Evolutionary conservation across 2,797 vertebrate species (phyloP).

Genomic region (Sarcophilus harrisii): DNA sequence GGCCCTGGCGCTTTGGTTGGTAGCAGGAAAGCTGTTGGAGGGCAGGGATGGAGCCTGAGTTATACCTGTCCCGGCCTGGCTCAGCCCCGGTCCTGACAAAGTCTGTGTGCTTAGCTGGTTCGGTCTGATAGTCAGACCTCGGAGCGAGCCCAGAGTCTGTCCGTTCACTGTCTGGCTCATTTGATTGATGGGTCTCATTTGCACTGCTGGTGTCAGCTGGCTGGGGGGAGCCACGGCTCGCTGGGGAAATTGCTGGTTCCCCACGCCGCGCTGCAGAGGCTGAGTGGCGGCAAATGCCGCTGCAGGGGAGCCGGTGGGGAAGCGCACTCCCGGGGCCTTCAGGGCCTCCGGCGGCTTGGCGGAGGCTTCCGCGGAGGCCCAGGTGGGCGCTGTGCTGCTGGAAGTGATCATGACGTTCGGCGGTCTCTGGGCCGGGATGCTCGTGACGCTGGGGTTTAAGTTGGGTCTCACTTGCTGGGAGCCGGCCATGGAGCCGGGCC

Average conservation of each 20-base stretch:
- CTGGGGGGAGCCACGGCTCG: constrained; percentile 89
- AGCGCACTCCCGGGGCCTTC: constrained; percentile 85
- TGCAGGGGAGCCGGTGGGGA: constrained; percentile 84
- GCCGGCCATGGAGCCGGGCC: constrained; percentile 84
- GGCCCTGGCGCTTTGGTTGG: constrained; percentile 85
- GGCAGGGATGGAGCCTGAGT: constrained; percentile 89
- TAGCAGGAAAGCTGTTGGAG: constrained; percentile 86
- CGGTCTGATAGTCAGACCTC: constrained; percentile 88
- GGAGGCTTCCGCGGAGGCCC: constrained; percentile 87
- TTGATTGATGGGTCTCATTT: constrained; percentile 89
- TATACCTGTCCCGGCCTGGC: constrained; percentile 85
- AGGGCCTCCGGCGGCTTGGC: constrained; percentile 87
- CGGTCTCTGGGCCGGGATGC: constrained; percentile 85
- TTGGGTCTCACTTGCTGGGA: constrained; percentile 87
- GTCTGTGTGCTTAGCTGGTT: constrained; percentile 88
- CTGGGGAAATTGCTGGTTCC: constrained; percentile 89
- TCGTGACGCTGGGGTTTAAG: constrained; percentile 85
- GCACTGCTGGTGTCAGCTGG: constrained; percentile 89
- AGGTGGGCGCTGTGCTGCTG: constrained; percentile 84
- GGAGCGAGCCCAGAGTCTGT: constrained; percentile 83
- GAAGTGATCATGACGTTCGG: constrained; percentile 87
- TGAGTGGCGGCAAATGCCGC: constrained; percentile 84
- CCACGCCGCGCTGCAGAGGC: constrained; percentile 85
- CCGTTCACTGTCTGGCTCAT: constrained; percentile 85
- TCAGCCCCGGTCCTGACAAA: constrained; percentile 84